Conservation (phyloP, 2,797 vertebrate genomes). For the Kryptolebias ocellatus region DNA sequence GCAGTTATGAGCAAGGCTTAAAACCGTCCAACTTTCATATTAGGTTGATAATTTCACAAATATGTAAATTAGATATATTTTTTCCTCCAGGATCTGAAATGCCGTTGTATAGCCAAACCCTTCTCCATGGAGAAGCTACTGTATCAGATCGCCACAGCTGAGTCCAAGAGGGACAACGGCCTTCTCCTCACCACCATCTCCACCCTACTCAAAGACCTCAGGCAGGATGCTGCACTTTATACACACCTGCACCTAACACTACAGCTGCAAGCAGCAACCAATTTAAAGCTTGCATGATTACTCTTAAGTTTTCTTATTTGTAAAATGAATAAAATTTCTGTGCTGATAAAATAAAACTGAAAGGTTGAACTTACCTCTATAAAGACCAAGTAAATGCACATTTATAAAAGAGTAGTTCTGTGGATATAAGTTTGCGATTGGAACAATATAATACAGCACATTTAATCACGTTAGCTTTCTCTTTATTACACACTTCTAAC, state of each 20-base stretch:
- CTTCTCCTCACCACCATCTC: conserved; percentile 94
- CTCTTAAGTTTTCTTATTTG: too few relatives aligned
- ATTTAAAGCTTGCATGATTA: background rate
- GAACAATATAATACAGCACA: too few relatives aligned
- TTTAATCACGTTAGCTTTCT: too few relatives aligned
- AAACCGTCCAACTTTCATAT: conserved; percentile 14
- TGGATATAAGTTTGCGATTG: too few relatives aligned
- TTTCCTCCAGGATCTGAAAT: conserved; percentile 93
- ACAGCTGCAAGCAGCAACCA: background rate
- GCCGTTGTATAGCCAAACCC: conserved; percentile 94
- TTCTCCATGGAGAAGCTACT: conserved; percentile 99
- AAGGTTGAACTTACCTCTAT: too few relatives aligned
- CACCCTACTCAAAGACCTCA: conserved; percentile 97
- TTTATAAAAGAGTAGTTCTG: too few relatives aligned
- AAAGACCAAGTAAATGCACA: too few relatives aligned
- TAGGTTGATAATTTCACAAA: background rate
- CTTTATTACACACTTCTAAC: too few relatives aligned
- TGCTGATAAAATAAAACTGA: too few relatives aligned
- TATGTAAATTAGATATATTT: background rate
- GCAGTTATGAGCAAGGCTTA: too few relatives aligned
- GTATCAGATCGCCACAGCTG: conserved; percentile 97
- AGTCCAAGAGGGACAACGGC: conserved; percentile 95
- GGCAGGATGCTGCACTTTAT: conserved; percentile 74
- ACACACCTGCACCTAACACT: background rate
- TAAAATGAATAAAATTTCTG: too few relatives aligned